Evolutionary conservation across 2,888 invertebrate species (phyloP), one percentile per base, ranked within the genome.

Genomic region (Chrysolina oricalcia): DNA sequence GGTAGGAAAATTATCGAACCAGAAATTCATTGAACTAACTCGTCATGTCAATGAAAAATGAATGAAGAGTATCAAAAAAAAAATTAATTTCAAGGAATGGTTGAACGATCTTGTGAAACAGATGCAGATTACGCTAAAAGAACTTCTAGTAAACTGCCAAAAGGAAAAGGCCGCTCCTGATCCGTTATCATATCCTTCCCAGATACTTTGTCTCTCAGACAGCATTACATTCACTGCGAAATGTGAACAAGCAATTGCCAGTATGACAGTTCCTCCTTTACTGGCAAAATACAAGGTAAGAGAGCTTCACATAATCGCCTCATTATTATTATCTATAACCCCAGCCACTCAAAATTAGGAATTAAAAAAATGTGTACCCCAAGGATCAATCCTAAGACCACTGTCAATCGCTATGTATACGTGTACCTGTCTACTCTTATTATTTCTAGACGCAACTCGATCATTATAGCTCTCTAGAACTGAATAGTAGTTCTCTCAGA

Each of bases 171-270:
- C 85, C 89, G 89, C 88, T 90, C 85, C 87, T 8, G 94, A 92
- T 91, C 94, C 91, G 83, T 88, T 87, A 15, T 91, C 90, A 82
- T 94, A 91, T 85, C 94, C 94, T 63, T 93, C 93, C 2, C 94
- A 98, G 91, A 93, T 98, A 80, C 90, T 98, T 53, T 96, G 97
- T 86, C 90, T 98, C 64, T 93, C 95, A 3, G 96, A 97, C 85
- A 94, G 94, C 84, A 93, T 98, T 70, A 91, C 93, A 70, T 98
- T 98, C 88, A 96, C 97, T 0, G 92, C 93, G 78, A 93, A 94
- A 86, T 93, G 95, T 80, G 98, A 98, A 89, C 93, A 92, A 83
- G 94, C 96, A 3, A 94, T 98, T 79, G 87, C 89, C 9, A 90
- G 91, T 67, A 93, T 93, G 89, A 91, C 91, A 56, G 87, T 96